Evolutionary conservation across 2,113 vertebrate species (phyloP).

Genomic region (Sinocyclocheilus anshuiensis): DNA sequence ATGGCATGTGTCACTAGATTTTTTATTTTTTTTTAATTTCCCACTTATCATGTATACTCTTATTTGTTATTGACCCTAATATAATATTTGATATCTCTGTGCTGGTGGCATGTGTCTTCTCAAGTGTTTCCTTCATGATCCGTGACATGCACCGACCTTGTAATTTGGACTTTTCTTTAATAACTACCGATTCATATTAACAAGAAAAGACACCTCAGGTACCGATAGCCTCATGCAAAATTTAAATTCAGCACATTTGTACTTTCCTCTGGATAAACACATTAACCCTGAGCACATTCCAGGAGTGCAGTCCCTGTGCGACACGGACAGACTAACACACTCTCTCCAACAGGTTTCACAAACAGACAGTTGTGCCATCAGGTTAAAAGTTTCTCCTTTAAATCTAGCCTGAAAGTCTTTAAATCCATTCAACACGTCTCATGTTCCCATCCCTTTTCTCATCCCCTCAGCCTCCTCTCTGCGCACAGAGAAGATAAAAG

Average conservation of each 20-base stretch:
- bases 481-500: constrained; percentile 54
- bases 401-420: constrained; percentile 14
- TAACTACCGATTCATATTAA: not conserved
- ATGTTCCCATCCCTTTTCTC: constrained; percentile 47
- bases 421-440: constrained; percentile 17
- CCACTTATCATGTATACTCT: not conserved
- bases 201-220: not conserved
- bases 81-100: not conserved
- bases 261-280: not conserved
- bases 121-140: not conserved
- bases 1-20: too few relatives aligned
- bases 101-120: not conserved
- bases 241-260: not conserved
- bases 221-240: not conserved
- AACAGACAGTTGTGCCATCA: not conserved
- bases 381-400: not conserved
- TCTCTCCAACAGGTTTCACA: not conserved
- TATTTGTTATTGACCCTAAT: not conserved
- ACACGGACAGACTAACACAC: not conserved
- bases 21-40: too few relatives aligned
- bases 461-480: constrained; percentile 60
- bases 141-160: not conserved
- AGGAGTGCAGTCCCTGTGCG: not conserved
- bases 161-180: not conserved
- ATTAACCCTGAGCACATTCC: constrained; percentile 19